Conservation (phyloP, 1,140 invertebrate genomes). For the honey bee (Apis mellifera) region Amel_HAv3.1 CM009943.2:6746001-6746500, state of each 20-base stretch:
- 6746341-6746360: not conserved
- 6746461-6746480: conserved; percentile 8
- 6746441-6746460: conserved; percentile 10
- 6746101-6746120: not conserved
- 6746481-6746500: conserved; percentile 34
- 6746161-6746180: not conserved
- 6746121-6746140: not conserved
- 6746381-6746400: not conserved
- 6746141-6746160: not conserved
- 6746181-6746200: not conserved
- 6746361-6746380: too few relatives aligned
- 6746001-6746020: conserved; percentile 43
- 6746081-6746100: not conserved
- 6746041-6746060: conserved; percentile 25
- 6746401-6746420: not conserved
- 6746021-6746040: not conserved
- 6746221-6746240: not conserved
- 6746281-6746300: not conserved
- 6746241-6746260: not conserved
- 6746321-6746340: not conserved
- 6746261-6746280: not conserved
- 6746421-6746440: not conserved
- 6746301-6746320: too few relatives aligned
- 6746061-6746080: not conserved
- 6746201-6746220: not conserved